A percentile compares a stretch with the other conserved stretches of the same genome.
phyloP scores from a whole-genome alignment of 2,797 vertebrate genomes.

The Sylvia borin region DNA sequence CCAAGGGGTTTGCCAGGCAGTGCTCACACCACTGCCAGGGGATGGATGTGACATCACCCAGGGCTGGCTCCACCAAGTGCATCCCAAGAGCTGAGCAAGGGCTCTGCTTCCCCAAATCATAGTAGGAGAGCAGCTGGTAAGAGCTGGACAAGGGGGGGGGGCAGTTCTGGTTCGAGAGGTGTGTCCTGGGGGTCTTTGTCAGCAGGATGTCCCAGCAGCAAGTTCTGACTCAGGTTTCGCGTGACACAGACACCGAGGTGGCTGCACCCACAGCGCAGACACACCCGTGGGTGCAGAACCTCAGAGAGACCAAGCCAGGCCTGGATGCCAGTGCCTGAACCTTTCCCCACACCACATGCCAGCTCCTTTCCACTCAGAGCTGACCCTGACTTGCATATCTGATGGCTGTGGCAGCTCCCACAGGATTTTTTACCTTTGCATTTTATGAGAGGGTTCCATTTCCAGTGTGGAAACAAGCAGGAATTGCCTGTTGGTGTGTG shows the following conservation, averaged over 20 bases:
- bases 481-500: not conserved
- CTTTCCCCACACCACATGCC: not conserved
- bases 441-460: not conserved
- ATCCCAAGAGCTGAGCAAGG: not conserved
- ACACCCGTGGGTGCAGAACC: fast-evolving
- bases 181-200: not conserved
- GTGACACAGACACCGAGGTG: fast-evolving
- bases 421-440: not conserved
- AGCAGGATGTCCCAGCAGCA: fast-evolving
- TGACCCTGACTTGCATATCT: fast-evolving
- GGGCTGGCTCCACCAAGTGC: not conserved
- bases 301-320: not conserved
- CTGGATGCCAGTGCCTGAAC: not conserved
- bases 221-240: fast-evolving
- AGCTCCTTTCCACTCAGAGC: not conserved
- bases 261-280: not conserved
- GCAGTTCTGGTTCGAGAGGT: not conserved
- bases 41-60: not conserved
- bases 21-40: too few relatives aligned
- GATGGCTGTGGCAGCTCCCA: not conserved
- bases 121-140: not conserved
- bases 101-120: not conserved
- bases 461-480: not conserved
- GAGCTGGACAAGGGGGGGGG: not conserved
- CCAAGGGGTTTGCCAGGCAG: not conserved